Percentiles rank a stretch among this genome's conserved stretches.
Evolutionary conservation across 1,140 invertebrate species (phyloP).

Genomic region (Heterodera schachtii): DNA sequence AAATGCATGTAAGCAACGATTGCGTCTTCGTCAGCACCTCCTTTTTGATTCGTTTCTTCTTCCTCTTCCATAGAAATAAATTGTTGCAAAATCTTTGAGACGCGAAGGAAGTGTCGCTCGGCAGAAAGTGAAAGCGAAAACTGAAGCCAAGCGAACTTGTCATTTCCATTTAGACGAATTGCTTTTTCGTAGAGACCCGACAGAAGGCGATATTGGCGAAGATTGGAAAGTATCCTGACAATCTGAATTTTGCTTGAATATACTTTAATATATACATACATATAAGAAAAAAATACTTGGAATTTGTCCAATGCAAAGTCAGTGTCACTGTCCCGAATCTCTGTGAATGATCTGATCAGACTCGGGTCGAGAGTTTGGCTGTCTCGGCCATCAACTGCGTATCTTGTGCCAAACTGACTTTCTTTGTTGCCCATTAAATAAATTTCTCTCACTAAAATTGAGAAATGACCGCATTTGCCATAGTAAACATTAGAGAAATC

Average conservation of each 20-base stretch:
- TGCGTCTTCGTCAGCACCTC: constrained; percentile 15
- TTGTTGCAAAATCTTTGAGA: constrained; percentile 47
- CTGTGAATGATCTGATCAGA: constrained; percentile 24
- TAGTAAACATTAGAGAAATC: too few relatives aligned
- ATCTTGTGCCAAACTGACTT: constrained; percentile 10
- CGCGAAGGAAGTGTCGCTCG: constrained; percentile 38
- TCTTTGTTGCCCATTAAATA: constrained; percentile 17
- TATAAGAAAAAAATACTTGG: constrained; percentile 24
- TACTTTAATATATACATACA: not conserved
- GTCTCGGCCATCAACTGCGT: not conserved
- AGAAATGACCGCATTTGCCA: too few relatives aligned
- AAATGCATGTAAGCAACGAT: constrained; percentile 47
- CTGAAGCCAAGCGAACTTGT: constrained; percentile 39
- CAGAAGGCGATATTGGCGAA: constrained; percentile 47
- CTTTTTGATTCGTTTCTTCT: not conserved
- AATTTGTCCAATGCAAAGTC: constrained; percentile 20
- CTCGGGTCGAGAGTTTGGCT: constrained; percentile 15
- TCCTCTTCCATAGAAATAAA: constrained; percentile 14
- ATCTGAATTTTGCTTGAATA: constrained; percentile 10
- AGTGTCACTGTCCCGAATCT: constrained; percentile 13
- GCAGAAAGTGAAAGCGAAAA: constrained; percentile 42
- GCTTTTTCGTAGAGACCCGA: constrained; percentile 36
- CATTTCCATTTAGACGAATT: constrained; percentile 34
- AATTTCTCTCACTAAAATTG: not conserved
- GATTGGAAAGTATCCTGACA: constrained; percentile 40